phyloP scores from a whole-genome alignment of 2,888 invertebrate species.

The Teleiodes luculella region DNA sequence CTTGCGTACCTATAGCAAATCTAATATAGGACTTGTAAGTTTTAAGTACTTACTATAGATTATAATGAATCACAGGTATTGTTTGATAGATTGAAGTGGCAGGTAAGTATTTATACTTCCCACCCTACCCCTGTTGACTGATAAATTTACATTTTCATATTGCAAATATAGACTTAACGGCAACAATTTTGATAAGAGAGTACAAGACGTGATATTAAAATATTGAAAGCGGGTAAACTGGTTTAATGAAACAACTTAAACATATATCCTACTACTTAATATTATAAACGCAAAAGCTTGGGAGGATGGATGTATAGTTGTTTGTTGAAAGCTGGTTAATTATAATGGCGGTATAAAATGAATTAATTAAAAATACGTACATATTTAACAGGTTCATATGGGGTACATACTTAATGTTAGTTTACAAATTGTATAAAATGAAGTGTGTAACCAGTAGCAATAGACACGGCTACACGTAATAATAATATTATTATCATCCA shows the following conservation, averaged over 20 bases:
- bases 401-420: no score
- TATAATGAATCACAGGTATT: neutral
- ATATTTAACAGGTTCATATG: no score
- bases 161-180: conserved; percentile 5
- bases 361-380: no score
- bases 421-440: neutral
- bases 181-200: neutral
- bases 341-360: no score
- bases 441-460: neutral
- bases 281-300: no score
- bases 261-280: no score
- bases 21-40: no score
- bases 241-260: no score
- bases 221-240: neutral
- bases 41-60: neutral
- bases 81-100: neutral
- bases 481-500: neutral
- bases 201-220: neutral
- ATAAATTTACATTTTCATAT: conserved; percentile 11
- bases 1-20: no score
- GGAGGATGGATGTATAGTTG: no score
- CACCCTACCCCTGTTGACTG: neutral
- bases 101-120: conserved; percentile 6
- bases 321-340: no score
- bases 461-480: neutral